Conservation (phyloP, 1,140 invertebrate genomes). For the Dufourea novaeangliae region DNA sequence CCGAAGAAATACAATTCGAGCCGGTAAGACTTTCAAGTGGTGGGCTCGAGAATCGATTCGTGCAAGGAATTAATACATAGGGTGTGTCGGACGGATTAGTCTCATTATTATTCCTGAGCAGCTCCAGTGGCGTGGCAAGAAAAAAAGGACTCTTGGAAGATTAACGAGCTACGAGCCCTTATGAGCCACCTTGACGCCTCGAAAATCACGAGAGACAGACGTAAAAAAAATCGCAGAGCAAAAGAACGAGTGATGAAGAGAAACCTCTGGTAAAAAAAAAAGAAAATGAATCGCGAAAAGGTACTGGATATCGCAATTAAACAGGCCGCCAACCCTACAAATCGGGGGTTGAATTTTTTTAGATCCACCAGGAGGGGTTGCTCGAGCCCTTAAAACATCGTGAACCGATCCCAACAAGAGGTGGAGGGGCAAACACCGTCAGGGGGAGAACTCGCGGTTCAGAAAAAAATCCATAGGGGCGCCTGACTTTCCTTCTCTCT, state of each 20-base stretch:
- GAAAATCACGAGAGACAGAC: conserved; percentile 51
- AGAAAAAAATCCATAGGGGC: conserved; percentile 80
- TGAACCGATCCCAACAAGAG: conserved; percentile 52
- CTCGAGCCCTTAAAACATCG: conserved; percentile 65
- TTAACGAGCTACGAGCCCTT: conserved; percentile 70
- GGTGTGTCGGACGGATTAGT: conserved; percentile 71
- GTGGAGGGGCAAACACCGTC: conserved; percentile 46
- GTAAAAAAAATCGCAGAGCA: conserved; percentile 10
- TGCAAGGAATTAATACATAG: conserved; percentile 73
- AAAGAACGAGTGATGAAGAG: neutral
- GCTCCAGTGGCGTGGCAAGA: conserved; percentile 42
- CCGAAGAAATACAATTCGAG: conserved; percentile 45
- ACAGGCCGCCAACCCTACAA: conserved; percentile 74
- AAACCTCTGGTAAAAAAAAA: conserved; percentile 40
- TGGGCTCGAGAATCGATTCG: conserved; percentile 13
- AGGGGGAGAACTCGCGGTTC: conserved; percentile 60
- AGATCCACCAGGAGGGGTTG: conserved; percentile 41
- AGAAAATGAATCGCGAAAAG: conserved; percentile 68
- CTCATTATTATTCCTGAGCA: conserved; percentile 73
- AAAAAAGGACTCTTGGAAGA: conserved; percentile 63
- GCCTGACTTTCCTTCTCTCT: conserved; percentile 48
- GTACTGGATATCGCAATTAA: conserved; percentile 79
- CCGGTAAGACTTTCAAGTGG: conserved; percentile 52
- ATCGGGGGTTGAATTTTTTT: conserved; percentile 79
- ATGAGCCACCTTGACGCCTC: conserved; percentile 63